Percentiles rank a stretch among this genome's conserved stretches.
phyloP scores from a whole-genome alignment of 2,888 invertebrate genomes.

The Pheosia tremula region DNA sequence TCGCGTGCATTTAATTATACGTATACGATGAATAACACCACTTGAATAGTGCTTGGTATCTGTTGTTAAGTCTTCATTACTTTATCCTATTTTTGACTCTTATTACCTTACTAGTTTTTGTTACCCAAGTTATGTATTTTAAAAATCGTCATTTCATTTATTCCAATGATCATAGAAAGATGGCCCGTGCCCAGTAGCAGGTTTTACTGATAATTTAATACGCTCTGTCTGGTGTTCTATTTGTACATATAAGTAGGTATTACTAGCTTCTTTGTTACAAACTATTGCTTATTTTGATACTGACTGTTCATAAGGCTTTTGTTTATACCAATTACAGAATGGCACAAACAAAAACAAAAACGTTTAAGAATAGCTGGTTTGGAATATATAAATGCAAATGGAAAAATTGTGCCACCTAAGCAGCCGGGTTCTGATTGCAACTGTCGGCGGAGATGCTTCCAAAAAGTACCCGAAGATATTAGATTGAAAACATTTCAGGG shows the following conservation, averaged over 20 bases:
- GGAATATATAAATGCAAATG: constrained; percentile 84
- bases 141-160: background rate
- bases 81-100: constrained; percentile 66
- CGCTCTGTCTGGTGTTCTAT: background rate
- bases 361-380: constrained; percentile 81
- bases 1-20: constrained; percentile 14
- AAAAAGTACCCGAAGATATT: constrained; percentile 78
- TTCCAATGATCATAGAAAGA: background rate
- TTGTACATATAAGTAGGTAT: background rate
- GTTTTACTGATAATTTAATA: background rate
- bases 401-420: constrained; percentile 82
- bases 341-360: constrained; percentile 85
- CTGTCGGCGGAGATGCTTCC: constrained; percentile 80
- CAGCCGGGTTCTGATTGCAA: constrained; percentile 82
- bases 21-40: constrained; percentile 12
- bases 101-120: constrained; percentile 60
- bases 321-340: constrained; percentile 68
- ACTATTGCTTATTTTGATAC: constrained; percentile 12
- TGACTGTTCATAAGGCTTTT: constrained; percentile 1
- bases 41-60: constrained; percentile 20
- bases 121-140: background rate
- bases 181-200: background rate
- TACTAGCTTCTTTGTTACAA: background rate
- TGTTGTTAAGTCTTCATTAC: constrained; percentile 42
- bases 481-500: constrained; percentile 82